Evolutionary conservation across 2,888 invertebrate species (phyloP).

Genomic region (Drosophila incognita): DNA sequence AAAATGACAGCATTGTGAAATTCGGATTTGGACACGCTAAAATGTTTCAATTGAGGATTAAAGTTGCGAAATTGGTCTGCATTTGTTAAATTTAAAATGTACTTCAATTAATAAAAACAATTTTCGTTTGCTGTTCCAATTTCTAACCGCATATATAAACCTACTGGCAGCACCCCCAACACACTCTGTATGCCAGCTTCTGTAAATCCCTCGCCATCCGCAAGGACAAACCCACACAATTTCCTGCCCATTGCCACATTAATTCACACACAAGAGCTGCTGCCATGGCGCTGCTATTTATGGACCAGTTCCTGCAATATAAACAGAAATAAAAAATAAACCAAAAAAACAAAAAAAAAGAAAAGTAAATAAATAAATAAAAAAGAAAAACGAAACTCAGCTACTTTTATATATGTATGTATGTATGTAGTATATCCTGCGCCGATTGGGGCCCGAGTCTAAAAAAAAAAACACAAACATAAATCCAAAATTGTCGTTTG

Average conservation of each 20-base stretch:
- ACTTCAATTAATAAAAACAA: constrained; percentile 59
- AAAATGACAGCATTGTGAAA: constrained; percentile 8
- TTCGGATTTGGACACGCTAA: constrained; percentile 3
- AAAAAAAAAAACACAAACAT: constrained; percentile 57
- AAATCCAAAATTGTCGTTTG: constrained; percentile 81
- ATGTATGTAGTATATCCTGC: constrained; percentile 17
- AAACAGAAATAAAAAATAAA: constrained; percentile 25
- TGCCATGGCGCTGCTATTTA: constrained; percentile 71
- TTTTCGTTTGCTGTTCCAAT: constrained; percentile 68
- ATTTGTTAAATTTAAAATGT: constrained; percentile 41
- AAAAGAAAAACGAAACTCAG: constrained; percentile 59
- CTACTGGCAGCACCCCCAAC: neutral
- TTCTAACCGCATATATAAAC: constrained; percentile 34
- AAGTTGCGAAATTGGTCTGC: constrained; percentile 22
- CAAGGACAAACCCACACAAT: constrained; percentile 57
- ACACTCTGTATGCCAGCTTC: neutral
- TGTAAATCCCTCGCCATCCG: neutral
- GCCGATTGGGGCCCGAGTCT: constrained; percentile 9
- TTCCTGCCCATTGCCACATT: constrained; percentile 72
- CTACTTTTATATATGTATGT: constrained; percentile 45
- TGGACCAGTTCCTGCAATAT: constrained; percentile 72
- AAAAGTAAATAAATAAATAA: constrained; percentile 20
- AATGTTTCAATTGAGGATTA: constrained; percentile 28
- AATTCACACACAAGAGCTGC: constrained; percentile 65
- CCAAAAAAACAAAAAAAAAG: constrained; percentile 23